Percentiles rank a stretch among this genome's conserved stretches.
These are phyloP conservation scores for Drosophila kohkoa DNA, from an alignment of 1,140 invertebrate species.

Conservation along the genomic window DNA sequence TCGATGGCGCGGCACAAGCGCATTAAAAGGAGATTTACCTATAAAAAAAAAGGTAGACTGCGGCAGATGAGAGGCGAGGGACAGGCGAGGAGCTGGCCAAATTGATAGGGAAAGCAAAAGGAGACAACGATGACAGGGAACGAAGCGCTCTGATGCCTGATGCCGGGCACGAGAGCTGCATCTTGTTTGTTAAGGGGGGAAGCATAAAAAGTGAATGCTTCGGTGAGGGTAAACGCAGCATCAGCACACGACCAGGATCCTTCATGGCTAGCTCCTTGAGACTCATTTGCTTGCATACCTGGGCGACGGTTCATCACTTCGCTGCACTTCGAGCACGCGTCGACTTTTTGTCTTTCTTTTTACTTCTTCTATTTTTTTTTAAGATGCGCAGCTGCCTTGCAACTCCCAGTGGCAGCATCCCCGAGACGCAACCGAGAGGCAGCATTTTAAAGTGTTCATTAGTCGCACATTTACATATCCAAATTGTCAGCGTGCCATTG, in stretches of 20 bases:
- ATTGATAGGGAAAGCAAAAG: constrained; percentile 55
- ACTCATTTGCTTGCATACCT: constrained; percentile 55
- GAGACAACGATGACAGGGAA: constrained; percentile 39
- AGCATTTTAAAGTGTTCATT: constrained; percentile 82
- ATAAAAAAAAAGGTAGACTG: constrained; percentile 73
- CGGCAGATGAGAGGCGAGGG: constrained; percentile 53
- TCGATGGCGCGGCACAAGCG: constrained; percentile 65
- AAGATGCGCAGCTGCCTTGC: constrained; percentile 47
- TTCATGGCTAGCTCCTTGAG: constrained; percentile 33
- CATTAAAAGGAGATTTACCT: constrained; percentile 79
- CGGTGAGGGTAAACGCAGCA: constrained; percentile 55
- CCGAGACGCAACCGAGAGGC: constrained; percentile 38
- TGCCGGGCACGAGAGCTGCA: constrained; percentile 72
- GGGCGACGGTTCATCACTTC: constrained; percentile 25
- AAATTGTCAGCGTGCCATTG: constrained; percentile 69
- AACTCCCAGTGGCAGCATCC: constrained; percentile 66
- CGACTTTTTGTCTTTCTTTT: constrained; percentile 35
- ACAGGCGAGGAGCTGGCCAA: constrained; percentile 36
- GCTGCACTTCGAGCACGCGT: constrained; percentile 61
- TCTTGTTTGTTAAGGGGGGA: constrained; percentile 52
- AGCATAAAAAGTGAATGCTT: constrained; percentile 58
- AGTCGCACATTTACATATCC: constrained; percentile 84
- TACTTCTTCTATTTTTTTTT: constrained; percentile 47
- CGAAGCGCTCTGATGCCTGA: background rate
- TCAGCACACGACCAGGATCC: constrained; percentile 67